A percentile compares a stretch with the other conserved stretches of the same genome.
These are phyloP conservation scores for Leptopilina syphax DNA, from an alignment of 2,888 invertebrate genomes.

Conservation along the genomic window DNA sequence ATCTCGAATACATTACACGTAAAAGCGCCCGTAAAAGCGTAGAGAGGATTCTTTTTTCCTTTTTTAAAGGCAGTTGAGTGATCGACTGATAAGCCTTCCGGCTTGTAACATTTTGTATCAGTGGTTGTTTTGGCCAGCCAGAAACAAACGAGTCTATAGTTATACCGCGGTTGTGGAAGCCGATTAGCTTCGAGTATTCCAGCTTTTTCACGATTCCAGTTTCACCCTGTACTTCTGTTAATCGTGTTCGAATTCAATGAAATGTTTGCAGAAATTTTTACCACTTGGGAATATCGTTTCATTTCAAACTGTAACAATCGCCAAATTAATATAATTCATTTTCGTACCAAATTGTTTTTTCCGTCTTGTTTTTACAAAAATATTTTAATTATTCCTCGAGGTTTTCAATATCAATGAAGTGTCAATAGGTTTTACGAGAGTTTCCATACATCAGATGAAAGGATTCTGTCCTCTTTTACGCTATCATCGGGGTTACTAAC, in stretches of 20 bases:
- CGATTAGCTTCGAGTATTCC: slow-evolving; percentile 37
- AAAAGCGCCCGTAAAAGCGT: slow-evolving; percentile 8
- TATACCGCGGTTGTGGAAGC: slow-evolving; percentile 35
- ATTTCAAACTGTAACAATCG: background rate
- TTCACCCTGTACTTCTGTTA: slow-evolving; percentile 14
- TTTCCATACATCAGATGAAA: background rate
- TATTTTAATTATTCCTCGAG: too few species aligned
- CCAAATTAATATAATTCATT: background rate
- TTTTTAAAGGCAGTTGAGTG: slow-evolving; percentile 1
- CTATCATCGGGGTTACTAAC: slow-evolving; percentile 48
- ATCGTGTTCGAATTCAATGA: slow-evolving; percentile 37
- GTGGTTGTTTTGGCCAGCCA: slow-evolving; percentile 26
- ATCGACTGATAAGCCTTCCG: slow-evolving; percentile 37
- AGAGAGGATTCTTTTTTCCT: slow-evolving; percentile 12
- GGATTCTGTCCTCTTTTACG: background rate
- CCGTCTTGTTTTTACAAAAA: too few species aligned
- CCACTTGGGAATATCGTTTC: background rate
- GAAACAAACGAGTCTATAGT: slow-evolving; percentile 40
- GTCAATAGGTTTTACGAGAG: background rate
- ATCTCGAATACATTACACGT: slow-evolving; percentile 27
- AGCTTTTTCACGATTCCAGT: slow-evolving; percentile 33
- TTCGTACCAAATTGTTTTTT: too few species aligned
- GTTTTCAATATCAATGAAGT: background rate
- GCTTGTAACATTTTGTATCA: slow-evolving; percentile 39
- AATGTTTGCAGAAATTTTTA: slow-evolving; percentile 21